These are phyloP conservation scores for Miichthys miiuy DNA, from an alignment of 2,797 vertebrate species.

Conservation along the genomic window DNA sequence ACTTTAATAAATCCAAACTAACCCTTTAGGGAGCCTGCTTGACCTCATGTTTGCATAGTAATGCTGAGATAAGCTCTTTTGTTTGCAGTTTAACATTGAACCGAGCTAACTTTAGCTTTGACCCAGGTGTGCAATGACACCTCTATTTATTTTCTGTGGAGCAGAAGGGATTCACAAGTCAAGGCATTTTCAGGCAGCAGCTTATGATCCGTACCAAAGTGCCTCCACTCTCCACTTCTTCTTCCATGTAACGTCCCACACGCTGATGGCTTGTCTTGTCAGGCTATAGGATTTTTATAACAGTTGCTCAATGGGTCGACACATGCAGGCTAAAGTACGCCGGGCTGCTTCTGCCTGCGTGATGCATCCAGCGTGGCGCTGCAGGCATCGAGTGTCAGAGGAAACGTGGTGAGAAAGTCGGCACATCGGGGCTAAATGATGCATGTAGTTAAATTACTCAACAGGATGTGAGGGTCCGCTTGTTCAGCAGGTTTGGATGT, in stretches of 20 bases:
- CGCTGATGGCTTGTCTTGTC: not conserved
- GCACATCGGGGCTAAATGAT: not conserved
- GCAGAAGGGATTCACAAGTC: not conserved
- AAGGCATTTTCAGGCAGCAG: not conserved
- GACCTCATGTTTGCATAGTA: not conserved
- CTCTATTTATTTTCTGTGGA: not conserved
- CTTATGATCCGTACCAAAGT: not conserved
- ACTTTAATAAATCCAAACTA: too few species aligned
- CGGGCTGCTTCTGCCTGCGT: too few species aligned
- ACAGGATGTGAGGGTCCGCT: not conserved
- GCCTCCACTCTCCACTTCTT: not conserved
- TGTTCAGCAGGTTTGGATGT: not conserved
- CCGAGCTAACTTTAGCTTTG: not conserved
- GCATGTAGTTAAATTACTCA: not conserved
- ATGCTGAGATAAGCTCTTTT: not conserved
- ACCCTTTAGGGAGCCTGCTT: too few species aligned
- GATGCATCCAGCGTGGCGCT: not conserved
- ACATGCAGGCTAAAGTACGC: too few species aligned
- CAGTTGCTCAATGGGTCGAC: not conserved
- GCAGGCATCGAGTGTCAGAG: not conserved
- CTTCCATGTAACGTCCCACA: not conserved
- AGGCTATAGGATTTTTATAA: not conserved
- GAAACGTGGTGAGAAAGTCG: not conserved
- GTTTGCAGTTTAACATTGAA: not conserved
- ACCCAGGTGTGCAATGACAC: not conserved